These are phyloP conservation scores for Lota lota DNA, from an alignment of 2,113 vertebrate genomes.

Conservation along the genomic window DNA sequence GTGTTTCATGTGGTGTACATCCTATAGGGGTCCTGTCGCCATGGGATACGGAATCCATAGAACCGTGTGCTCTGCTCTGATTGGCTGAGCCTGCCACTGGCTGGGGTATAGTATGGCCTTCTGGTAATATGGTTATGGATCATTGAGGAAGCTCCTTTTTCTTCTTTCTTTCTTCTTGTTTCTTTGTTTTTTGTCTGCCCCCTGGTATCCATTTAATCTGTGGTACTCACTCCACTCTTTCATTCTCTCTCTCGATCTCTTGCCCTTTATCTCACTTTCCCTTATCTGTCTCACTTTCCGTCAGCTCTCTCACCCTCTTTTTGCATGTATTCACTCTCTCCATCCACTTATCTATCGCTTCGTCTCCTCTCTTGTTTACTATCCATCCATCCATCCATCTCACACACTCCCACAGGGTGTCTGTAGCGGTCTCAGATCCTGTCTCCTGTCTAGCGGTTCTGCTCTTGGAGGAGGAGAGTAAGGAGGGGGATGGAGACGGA, in stretches of 20 bases:
- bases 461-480: no score
- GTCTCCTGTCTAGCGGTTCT: no score
- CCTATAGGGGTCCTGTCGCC: neutral
- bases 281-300: neutral
- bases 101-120: neutral
- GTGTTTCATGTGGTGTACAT: neutral
- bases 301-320: no score
- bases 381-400: no score
- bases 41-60: neutral
- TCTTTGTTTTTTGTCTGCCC: neutral
- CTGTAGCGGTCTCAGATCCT: no score
- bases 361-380: no score
- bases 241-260: neutral
- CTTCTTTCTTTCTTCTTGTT: neutral
- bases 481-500: no score
- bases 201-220: neutral
- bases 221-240: neutral
- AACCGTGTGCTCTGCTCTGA: neutral
- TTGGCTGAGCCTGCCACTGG: neutral
- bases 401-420: no score
- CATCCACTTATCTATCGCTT: no score
- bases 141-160: neutral
- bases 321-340: no score
- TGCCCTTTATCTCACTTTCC: neutral
- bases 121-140: neutral